Evolutionary conservation across 2,113 vertebrate species (phyloP).

Genomic region (Otus sunia): DNA sequence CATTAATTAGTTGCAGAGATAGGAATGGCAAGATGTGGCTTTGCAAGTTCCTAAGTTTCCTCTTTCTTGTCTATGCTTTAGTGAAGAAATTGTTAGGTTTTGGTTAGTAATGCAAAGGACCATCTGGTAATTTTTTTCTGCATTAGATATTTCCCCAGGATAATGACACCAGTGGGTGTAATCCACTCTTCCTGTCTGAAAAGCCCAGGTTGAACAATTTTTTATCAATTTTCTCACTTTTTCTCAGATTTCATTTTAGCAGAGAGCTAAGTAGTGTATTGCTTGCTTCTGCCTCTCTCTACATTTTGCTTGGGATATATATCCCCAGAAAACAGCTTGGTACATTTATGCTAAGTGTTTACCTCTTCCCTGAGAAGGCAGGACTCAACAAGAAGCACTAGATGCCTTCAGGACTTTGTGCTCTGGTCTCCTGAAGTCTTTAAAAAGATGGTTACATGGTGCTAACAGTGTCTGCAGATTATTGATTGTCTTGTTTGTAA

Average conservation of each 20-base stretch:
- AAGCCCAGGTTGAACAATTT: neutral
- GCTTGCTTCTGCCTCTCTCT: neutral
- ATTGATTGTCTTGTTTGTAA: neutral
- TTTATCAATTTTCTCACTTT: neutral
- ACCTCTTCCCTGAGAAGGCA: neutral
- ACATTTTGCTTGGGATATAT: neutral
- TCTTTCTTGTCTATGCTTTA: neutral
- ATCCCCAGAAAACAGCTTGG: neutral
- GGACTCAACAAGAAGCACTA: neutral
- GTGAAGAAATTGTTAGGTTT: neutral
- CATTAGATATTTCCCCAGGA: neutral
- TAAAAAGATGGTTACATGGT: neutral
- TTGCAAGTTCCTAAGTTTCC: neutral
- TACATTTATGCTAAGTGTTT: neutral
- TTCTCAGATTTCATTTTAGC: neutral
- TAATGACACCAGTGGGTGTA: neutral
- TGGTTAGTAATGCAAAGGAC: neutral
- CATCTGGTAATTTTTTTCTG: neutral
- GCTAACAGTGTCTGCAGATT: neutral
- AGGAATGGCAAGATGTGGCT: neutral
- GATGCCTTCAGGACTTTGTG: neutral
- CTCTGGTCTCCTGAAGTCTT: neutral
- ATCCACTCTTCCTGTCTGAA: neutral
- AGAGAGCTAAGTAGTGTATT: no score
- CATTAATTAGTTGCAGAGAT: neutral